Base-by-base conservation (phyloP, 1,140 invertebrate genomes). In the Heterodera schachtii region DNA sequence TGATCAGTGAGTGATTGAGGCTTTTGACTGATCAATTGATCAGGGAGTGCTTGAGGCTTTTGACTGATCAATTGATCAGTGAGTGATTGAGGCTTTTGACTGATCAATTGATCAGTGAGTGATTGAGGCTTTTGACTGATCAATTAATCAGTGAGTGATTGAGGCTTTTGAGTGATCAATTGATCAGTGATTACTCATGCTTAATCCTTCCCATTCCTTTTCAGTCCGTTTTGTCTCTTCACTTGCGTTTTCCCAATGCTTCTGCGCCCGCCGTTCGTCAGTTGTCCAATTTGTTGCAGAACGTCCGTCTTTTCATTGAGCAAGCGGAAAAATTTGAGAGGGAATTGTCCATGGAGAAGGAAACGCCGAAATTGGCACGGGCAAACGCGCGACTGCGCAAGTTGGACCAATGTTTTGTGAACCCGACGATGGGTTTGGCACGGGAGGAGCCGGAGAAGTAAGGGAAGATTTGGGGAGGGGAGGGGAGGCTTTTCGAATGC, bases 321-420 rank as follows among this genome's bases (percentile, higher is more conserved):
- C 78, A 75, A 60, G 60, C 86, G 44, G 43, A 82, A 13, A 47
- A 75, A 46, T 84, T 87, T 76, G 81, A 86, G 41, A 13, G 41
- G 9, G 49, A 74, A 52, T 57, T 86, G 19, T 44, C 74, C 43
- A 31, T 31, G 31, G 52, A 66, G 41, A 67, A 66, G 4, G 64
- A 74, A 57, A 31, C 82, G 19, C 49, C 41, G 75, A 74, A 75
- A 19, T n/a, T 47, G 16, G 77, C 60, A 46, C 47, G 81, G 31
- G 64, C 73, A 5, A 86, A 86, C 81, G 19, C 52, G 9, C 85
- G 87, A 21, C 47, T 87, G 3, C 75, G 78, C 66, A 85, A 79
- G 21, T 79, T 89, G 21, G 87, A 89, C 19, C 84, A 86, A 73
- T 89, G 87, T 67, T 89, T 90, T 76, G 75, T 89, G 19, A 86